A percentile compares a stretch with the other conserved stretches of the same genome.
phyloP scores from a whole-genome alignment of 2,888 invertebrate species.

The Pterobdella sp. region DNA sequence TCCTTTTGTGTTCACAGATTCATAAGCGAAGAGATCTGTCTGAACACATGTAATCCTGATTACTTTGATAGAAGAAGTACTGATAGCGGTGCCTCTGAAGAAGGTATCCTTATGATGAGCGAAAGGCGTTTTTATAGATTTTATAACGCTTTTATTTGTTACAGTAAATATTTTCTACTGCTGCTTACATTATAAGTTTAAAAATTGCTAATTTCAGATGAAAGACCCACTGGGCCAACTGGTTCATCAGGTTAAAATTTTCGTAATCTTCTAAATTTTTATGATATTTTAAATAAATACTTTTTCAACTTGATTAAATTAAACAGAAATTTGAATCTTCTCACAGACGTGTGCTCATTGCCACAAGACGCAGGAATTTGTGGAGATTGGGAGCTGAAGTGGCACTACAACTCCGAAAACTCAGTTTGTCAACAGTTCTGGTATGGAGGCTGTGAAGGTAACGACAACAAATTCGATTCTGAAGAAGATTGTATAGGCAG shows the following conservation, averaged over 20 bases:
- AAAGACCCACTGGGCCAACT: no score
- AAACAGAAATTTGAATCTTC: no score
- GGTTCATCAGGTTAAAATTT: no score
- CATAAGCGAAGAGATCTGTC: slow-evolving; percentile 12
- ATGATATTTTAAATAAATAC: no score
- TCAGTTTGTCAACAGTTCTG: slow-evolving; percentile 26
- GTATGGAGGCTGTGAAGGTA: slow-evolving; percentile 33
- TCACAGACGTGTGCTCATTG: slow-evolving; percentile 26
- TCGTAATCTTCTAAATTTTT: no score
- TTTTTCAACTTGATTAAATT: no score
- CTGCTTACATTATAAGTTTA: no score
- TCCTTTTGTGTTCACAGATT: slow-evolving; percentile 14
- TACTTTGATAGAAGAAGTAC: not conserved
- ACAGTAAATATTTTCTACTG: no score
- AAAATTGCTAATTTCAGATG: no score
- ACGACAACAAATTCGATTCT: slow-evolving; percentile 28
- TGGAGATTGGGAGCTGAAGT: slow-evolving; percentile 21
- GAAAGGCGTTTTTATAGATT: no score
- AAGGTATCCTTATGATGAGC: not conserved
- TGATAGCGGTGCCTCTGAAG: not conserved
- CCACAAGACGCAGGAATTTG: slow-evolving; percentile 29
- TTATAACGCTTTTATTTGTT: no score
- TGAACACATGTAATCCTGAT: slow-evolving; percentile 20
- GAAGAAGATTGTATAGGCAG: slow-evolving; percentile 25
- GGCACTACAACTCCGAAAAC: slow-evolving; percentile 28